Percentiles rank a stretch among this genome's conserved stretches.
These are phyloP conservation scores for Tipula confusa DNA, from an alignment of 2,888 invertebrate species.

Conservation along the genomic window DNA sequence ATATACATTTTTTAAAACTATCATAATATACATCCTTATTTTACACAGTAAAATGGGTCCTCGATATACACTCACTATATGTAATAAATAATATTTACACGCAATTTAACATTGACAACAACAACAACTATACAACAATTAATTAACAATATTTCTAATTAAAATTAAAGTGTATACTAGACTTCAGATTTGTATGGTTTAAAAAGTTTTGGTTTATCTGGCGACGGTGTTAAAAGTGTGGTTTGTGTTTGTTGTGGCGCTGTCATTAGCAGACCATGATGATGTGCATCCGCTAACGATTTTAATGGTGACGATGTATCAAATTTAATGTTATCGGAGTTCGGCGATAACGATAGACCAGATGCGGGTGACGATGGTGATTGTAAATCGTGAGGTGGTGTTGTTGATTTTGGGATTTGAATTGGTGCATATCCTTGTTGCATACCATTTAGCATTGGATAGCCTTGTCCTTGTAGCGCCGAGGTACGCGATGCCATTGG, in stretches of 20 bases:
- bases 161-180: slow-evolving; percentile 28
- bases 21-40: not conserved
- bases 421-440: slow-evolving; percentile 40
- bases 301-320: slow-evolving; percentile 44
- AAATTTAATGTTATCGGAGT: slow-evolving; percentile 47
- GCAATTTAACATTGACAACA: not conserved
- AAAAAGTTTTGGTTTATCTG: slow-evolving; percentile 61
- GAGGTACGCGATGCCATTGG: slow-evolving; percentile 52
- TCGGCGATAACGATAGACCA: slow-evolving; percentile 48
- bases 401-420: slow-evolving; percentile 46
- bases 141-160: not conserved
- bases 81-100: slow-evolving; percentile 3
- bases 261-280: slow-evolving; percentile 45
- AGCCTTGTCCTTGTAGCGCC: slow-evolving; percentile 42
- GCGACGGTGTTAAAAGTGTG: slow-evolving; percentile 42
- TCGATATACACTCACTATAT: not conserved
- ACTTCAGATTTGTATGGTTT: slow-evolving; percentile 65
- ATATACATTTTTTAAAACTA: not conserved
- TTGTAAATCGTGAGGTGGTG: slow-evolving; percentile 48
- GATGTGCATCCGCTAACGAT: slow-evolving; percentile 33
- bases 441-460: slow-evolving; percentile 42
- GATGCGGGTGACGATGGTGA: slow-evolving; percentile 49
- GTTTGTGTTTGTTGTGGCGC: slow-evolving; percentile 43
- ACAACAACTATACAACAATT: not conserved
- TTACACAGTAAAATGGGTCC: not conserved